Evolutionary conservation across 2,888 invertebrate species (phyloP).

Genomic region (Phortica okadai): DNA sequence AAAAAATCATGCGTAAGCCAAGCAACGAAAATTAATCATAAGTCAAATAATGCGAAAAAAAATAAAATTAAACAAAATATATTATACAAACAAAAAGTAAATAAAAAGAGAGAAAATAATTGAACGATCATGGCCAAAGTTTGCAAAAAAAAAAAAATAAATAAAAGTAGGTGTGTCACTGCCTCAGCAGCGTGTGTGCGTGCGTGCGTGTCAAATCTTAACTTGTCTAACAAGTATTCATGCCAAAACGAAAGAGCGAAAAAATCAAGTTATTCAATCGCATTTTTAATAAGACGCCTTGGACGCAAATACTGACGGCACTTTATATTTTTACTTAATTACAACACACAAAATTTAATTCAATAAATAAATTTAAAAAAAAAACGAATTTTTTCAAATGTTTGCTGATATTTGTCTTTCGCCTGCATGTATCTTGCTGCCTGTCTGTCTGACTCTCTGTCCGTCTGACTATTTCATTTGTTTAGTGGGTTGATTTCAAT

Average conservation of each 20-base stretch:
- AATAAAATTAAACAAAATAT: not conserved
- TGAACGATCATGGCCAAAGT: constrained; percentile 11
- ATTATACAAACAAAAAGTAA: not conserved
- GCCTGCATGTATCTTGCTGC: too few relatives aligned
- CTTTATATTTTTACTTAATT: constrained; percentile 24
- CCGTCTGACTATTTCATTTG: not conserved
- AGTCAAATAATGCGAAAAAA: not conserved
- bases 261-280: constrained; percentile 14
- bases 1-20: constrained; percentile 4
- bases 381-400: not conserved
- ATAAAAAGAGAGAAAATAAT: not conserved
- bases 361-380: not conserved
- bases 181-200: not conserved
- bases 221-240: constrained; percentile 18
- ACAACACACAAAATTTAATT: constrained; percentile 21
- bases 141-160: not conserved
- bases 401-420: too few relatives aligned
- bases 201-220: constrained; percentile 6
- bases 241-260: constrained; percentile 1
- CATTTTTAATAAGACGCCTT: constrained; percentile 16
- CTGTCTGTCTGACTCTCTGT: too few relatives aligned
- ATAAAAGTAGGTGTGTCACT: constrained; percentile 2
- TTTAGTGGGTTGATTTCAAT: constrained; percentile 18
- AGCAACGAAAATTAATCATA: constrained; percentile 13
- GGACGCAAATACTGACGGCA: not conserved